Conservation (phyloP, 2,888 invertebrate species). For the Slavum lentiscoides region DNA sequence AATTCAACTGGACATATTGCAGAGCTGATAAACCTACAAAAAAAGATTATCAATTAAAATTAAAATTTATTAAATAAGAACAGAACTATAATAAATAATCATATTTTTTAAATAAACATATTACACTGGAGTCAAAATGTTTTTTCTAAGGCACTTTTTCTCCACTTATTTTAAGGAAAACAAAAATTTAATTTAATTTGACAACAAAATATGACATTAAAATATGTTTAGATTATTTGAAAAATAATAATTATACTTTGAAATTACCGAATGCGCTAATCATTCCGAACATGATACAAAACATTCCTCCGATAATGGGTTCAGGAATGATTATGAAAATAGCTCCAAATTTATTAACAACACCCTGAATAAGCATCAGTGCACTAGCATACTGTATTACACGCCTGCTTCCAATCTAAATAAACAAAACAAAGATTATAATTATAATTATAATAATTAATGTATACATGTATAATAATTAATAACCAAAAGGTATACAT, state of each 20-base stretch:
- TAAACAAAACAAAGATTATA: conserved; percentile 19
- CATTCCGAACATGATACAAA: conserved; percentile 83
- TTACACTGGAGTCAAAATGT: too few species aligned
- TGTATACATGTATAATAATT: too few species aligned
- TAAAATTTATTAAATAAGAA: not conserved
- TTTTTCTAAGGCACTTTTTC: too few species aligned
- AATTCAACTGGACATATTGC: conserved; percentile 80
- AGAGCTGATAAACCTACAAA: conserved; percentile 71
- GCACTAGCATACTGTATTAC: conserved; percentile 77
- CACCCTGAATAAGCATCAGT: conserved; percentile 75
- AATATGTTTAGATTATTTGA: too few species aligned
- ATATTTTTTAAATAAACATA: not conserved
- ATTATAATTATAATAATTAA: too few species aligned
- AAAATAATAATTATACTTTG: not conserved
- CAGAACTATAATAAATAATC: not conserved
- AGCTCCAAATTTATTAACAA: conserved; percentile 77
- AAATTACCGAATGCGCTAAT: conserved; percentile 74
- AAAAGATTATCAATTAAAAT: not conserved
- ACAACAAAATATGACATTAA: too few species aligned
- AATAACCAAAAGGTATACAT: too few species aligned
- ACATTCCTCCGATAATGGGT: conserved; percentile 78
- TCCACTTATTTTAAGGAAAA: too few species aligned
- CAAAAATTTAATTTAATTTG: too few species aligned
- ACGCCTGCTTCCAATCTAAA: conserved; percentile 75
- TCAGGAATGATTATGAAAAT: conserved; percentile 80